Conservation (phyloP, 2,888 invertebrate genomes). For the Catocala fraxini region DNA sequence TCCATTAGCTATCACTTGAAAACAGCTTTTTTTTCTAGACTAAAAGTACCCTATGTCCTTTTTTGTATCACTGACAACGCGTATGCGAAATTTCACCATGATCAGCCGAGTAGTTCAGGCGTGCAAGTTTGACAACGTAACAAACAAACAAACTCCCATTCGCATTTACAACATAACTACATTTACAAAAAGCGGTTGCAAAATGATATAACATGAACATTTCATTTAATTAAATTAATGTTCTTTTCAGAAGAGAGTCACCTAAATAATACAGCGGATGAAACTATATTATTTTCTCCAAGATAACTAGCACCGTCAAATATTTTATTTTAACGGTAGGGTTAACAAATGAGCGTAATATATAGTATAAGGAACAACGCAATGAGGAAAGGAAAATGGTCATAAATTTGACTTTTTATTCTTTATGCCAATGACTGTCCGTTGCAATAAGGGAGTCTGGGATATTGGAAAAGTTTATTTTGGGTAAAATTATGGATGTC, state of each 20-base stretch:
- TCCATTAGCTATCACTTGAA: too few species aligned
- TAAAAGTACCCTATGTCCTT: too few species aligned
- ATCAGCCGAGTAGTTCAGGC: too few species aligned
- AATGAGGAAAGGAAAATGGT: conserved; percentile 28
- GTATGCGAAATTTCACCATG: too few species aligned
- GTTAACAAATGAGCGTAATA: conserved; percentile 23
- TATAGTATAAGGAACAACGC: conserved; percentile 17
- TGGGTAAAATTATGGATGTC: neutral
- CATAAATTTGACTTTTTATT: conserved; percentile 39
- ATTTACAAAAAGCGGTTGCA: too few species aligned
- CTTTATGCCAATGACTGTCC: conserved; percentile 18
- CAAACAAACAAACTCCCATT: too few species aligned
- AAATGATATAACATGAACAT: neutral
- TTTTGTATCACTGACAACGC: too few species aligned
- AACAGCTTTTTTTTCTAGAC: too few species aligned
- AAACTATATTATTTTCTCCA: conserved; percentile 23
- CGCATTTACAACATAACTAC: too few species aligned
- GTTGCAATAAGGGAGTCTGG: conserved; percentile 10
- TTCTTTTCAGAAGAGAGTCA: conserved; percentile 7
- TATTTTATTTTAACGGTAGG: conserved; percentile 36
- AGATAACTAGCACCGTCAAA: conserved; percentile 30
- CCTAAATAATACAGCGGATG: conserved; percentile 18
- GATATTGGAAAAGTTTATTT: conserved; percentile 11
- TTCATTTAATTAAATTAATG: conserved; percentile 3
- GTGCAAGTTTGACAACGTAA: too few species aligned